Evolutionary conservation across 2,797 vertebrate species (phyloP).

Genomic region (Danio tinwini): DNA sequence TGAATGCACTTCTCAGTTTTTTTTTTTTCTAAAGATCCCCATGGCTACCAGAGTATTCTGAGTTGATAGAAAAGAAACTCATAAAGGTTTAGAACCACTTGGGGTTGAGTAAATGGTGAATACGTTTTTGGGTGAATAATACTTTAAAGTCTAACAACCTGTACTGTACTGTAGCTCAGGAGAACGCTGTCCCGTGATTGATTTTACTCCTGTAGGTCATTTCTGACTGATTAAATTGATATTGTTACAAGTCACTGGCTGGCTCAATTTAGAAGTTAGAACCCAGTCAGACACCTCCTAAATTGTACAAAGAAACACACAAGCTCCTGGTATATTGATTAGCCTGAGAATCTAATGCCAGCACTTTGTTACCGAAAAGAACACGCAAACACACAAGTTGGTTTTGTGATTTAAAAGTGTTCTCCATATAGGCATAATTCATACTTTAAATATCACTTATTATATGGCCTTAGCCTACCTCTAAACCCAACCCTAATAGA

Average conservation of each 20-base stretch:
- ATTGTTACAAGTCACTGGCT: not conserved
- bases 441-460: too few relatives aligned
- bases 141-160: not conserved
- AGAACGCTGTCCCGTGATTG: not conserved
- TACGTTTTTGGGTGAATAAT: too few relatives aligned
- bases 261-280: not conserved
- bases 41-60: too few relatives aligned
- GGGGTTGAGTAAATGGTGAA: too few relatives aligned
- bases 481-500: too few relatives aligned
- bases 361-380: not conserved
- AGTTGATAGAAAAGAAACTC: too few relatives aligned
- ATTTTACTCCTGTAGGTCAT: not conserved
- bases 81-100: too few relatives aligned
- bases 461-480: too few relatives aligned
- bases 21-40: too few relatives aligned
- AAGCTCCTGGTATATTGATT: conserved; percentile 9
- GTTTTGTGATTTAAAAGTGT: too few relatives aligned
- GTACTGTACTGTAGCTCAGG: not conserved
- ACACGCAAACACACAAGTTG: not conserved
- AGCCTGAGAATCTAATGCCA: conserved; percentile 2
- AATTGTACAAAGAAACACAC: conserved; percentile 1
- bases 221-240: not conserved
- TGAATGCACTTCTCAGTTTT: too few relatives aligned
- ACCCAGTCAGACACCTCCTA: not conserved
- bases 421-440: too few relatives aligned